Percentiles rank a stretch among this genome's conserved stretches.
Evolutionary conservation across 2,797 vertebrate genomes (phyloP).

Genomic region (Steatocranus sp.): DNA sequence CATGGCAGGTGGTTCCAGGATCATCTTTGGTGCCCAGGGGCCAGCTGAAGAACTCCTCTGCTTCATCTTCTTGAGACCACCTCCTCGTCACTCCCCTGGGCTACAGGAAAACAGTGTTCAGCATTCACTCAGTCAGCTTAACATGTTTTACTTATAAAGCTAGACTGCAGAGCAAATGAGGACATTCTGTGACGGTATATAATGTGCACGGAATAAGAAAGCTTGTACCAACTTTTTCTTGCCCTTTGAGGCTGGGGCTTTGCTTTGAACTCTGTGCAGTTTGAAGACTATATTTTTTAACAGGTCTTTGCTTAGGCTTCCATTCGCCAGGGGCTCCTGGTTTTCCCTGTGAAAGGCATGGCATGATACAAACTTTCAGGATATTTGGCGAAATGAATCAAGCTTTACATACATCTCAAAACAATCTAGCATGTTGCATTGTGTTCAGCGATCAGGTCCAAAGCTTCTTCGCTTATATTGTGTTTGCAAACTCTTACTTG

Average conservation of each 20-base stretch:
- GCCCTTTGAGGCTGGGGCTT: neutral
- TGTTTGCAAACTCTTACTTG: slow-evolving; percentile 53
- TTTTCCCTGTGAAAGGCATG: slow-evolving; percentile 60
- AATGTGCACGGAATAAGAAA: neutral
- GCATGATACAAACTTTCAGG: neutral
- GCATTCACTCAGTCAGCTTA: neutral
- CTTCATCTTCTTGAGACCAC: slow-evolving; percentile 20
- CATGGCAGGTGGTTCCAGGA: slow-evolving; percentile 73
- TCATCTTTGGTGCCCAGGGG: slow-evolving; percentile 64
- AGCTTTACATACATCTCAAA: neutral
- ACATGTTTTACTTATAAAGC: neutral
- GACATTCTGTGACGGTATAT: neutral
- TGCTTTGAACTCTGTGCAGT: neutral
- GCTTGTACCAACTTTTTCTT: slow-evolving; percentile 62
- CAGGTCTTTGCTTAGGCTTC: neutral
- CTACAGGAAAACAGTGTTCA: neutral
- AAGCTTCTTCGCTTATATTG: neutral
- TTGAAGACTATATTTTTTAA: neutral
- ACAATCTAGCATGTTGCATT: neutral
- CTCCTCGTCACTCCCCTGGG: neutral
- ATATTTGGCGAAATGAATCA: neutral
- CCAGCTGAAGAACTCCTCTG: slow-evolving; percentile 30
- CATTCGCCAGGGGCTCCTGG: slow-evolving; percentile 54
- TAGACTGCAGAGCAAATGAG: neutral
- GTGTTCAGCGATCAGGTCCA: neutral